Percentiles rank a stretch among this genome's conserved stretches.
Evolutionary conservation across 1,140 invertebrate genomes (phyloP).

Genomic region (Drosophila carrolli): DNA sequence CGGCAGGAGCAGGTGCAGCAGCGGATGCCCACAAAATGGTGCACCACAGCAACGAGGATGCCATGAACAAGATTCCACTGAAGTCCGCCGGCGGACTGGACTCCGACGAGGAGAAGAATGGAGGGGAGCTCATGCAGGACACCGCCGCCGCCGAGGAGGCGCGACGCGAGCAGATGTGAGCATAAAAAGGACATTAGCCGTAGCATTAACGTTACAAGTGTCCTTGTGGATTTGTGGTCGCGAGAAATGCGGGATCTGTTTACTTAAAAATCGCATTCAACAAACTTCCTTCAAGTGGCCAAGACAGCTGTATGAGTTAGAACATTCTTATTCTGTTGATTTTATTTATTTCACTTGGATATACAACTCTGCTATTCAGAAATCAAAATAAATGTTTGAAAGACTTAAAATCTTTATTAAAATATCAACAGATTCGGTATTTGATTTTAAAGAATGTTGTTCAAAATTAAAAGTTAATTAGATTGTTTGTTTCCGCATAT

Average conservation of each 20-base stretch:
- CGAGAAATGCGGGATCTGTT: not conserved
- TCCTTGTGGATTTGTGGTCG: not conserved
- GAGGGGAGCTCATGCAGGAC: constrained; percentile 78
- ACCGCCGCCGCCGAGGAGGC: constrained; percentile 78
- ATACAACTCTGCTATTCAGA: no score
- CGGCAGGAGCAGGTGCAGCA: constrained; percentile 38
- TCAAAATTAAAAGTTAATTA: no score
- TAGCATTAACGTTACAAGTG: not conserved
- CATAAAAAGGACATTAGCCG: constrained; percentile 10
- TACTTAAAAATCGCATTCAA: constrained; percentile 15
- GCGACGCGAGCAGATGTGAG: constrained; percentile 78
- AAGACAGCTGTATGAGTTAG: not conserved
- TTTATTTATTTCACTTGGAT: no score
- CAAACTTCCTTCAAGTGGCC: not conserved
- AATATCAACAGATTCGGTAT: no score
- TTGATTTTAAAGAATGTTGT: no score
- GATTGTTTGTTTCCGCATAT: no score
- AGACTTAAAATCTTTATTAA: no score
- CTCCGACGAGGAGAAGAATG: constrained; percentile 78
- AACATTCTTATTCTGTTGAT: no score
- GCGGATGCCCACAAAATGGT: constrained; percentile 82
- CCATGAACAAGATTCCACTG: constrained; percentile 83
- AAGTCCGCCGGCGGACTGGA: constrained; percentile 75
- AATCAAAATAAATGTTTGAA: no score
- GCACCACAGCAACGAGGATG: constrained; percentile 79